Conservation (phyloP, 2,888 invertebrate species). For the Hemicrepidius hirtus region DNA sequence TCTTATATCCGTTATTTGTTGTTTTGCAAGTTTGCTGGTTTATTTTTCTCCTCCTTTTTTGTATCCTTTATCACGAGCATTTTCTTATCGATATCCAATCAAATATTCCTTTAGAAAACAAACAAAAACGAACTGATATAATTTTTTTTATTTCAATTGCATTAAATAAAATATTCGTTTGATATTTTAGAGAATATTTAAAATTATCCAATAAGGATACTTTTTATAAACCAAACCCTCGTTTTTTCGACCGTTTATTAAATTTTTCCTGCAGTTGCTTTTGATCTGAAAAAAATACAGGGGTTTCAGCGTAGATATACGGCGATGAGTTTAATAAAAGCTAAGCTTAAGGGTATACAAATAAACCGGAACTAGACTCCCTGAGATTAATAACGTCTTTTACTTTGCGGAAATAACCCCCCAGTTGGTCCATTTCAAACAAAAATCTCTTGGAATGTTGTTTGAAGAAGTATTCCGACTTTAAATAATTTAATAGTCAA, state of each 20-base stretch:
- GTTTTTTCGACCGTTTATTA: neutral
- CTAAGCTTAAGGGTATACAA: slow-evolving; percentile 19
- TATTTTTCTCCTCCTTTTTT: neutral
- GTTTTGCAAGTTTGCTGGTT: slow-evolving; percentile 3
- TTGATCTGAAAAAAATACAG: slow-evolving; percentile 19
- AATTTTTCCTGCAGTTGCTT: slow-evolving; percentile 3
- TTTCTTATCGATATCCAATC: too few species aligned
- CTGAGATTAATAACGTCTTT: slow-evolving; percentile 21
- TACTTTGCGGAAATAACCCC: too few species aligned
- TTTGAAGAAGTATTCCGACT: too few species aligned
- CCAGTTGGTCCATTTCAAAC: too few species aligned
- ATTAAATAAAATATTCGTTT: too few species aligned
- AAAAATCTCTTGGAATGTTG: too few species aligned
- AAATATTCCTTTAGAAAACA: too few species aligned
- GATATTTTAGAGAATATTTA: too few species aligned
- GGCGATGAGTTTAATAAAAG: slow-evolving; percentile 22
- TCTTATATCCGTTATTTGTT: slow-evolving; percentile 33
- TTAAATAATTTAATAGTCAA: too few species aligned
- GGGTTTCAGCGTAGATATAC: neutral
- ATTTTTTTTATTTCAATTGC: too few species aligned
- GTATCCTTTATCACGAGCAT: neutral
- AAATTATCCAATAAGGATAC: too few species aligned
- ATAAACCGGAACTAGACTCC: slow-evolving; percentile 10
- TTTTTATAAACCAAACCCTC: neutral
- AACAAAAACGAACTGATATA: too few species aligned